These are phyloP conservation scores for Ictalurus furcatus DNA, from an alignment of 2,113 vertebrate genomes.

Conservation along the genomic window DNA sequence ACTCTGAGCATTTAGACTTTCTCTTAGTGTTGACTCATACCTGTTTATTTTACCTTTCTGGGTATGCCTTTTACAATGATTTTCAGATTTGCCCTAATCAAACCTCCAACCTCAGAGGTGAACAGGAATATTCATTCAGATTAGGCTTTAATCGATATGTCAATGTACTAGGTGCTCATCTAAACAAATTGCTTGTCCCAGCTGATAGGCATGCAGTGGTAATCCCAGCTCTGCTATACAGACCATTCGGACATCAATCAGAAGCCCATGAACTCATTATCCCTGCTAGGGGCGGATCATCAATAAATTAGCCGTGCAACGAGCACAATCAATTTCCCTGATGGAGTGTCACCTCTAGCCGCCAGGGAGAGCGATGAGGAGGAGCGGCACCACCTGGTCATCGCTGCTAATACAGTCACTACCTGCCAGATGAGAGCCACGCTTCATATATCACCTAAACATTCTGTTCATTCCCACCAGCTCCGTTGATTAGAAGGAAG, in stretches of 20 bases:
- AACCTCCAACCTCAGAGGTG: not conserved
- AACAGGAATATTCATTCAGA: constrained; percentile 43
- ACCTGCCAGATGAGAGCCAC: constrained; percentile 41
- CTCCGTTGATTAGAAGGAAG: constrained; percentile 40
- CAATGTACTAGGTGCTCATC: constrained; percentile 16
- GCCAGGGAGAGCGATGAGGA: constrained; percentile 63
- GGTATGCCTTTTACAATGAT: not conserved
- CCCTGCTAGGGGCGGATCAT: constrained; percentile 67
- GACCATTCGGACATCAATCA: constrained; percentile 66
- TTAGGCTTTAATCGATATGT: constrained; percentile 48
- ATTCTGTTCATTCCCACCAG: constrained; percentile 45
- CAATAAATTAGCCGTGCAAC: constrained; percentile 75
- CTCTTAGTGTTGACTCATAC: not conserved
- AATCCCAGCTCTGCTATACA: constrained; percentile 51
- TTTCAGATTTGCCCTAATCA: not conserved
- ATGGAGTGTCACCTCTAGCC: constrained; percentile 74
- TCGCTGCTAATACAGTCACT: constrained; percentile 53
- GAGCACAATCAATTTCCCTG: constrained; percentile 73
- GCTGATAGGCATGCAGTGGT: constrained; percentile 42
- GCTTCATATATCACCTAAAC: constrained; percentile 48
- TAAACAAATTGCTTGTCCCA: constrained; percentile 42
- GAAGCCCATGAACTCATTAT: constrained; percentile 66
- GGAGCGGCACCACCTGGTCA: constrained; percentile 66
- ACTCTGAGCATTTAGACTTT: not conserved
- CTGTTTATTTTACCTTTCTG: not conserved